Conservation (phyloP, 2,113 vertebrate species). For the Strix uralensis region DNA sequence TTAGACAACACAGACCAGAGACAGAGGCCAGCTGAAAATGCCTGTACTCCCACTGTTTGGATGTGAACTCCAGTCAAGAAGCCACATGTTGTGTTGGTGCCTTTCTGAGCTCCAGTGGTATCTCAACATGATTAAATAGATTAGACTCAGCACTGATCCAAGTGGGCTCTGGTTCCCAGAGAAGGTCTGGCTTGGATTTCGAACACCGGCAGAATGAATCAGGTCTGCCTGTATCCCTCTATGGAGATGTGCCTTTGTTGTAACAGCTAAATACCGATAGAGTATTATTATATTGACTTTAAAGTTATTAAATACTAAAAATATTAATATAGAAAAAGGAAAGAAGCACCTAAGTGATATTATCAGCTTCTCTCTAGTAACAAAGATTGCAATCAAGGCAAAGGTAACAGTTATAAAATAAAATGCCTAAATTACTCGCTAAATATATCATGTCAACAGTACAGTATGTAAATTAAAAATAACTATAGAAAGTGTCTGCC, state of each 20-base stretch:
- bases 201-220: not conserved
- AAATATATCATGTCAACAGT: not conserved
- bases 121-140: not conserved
- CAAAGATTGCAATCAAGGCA: not conserved
- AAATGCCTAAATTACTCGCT: not conserved
- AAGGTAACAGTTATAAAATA: not conserved
- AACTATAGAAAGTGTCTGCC: not conserved
- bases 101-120: not conserved
- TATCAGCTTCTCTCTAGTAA: not conserved
- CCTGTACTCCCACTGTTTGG: fast-evolving
- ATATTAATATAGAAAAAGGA: not conserved
- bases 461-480: not conserved
- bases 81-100: not conserved
- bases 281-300: not conserved
- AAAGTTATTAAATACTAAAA: not conserved
- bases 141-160: not conserved
- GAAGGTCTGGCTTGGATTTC: not conserved
- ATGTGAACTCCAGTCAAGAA: not conserved
- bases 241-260: not conserved
- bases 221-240: not conserved
- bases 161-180: not conserved
- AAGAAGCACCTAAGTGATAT: not conserved
- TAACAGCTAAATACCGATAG: not conserved
- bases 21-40: not conserved
- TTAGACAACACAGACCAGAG: not conserved